A percentile compares a stretch with the other conserved stretches of the same genome.
phyloP scores from a whole-genome alignment of 2,113 vertebrate species.

The Narcine bancroftii region DNA sequence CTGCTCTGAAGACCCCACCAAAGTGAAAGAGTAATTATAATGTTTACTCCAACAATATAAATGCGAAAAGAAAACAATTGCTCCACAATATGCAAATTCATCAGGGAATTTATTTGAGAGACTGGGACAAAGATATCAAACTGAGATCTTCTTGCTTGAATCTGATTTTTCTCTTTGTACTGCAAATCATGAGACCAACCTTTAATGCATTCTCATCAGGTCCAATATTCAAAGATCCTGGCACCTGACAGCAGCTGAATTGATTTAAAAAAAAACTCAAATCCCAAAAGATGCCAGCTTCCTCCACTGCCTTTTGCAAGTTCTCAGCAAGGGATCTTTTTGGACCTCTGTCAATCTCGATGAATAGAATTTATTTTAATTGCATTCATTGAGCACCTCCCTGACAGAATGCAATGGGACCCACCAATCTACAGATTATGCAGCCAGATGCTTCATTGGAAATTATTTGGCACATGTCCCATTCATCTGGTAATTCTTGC shows the following conservation, averaged over 20 bases:
- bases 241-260: not conserved
- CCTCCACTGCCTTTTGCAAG: not conserved
- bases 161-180: not conserved
- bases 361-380: conserved; percentile 22
- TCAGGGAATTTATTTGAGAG: not conserved
- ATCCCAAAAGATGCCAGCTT: not conserved
- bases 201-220: not conserved
- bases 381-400: not conserved
- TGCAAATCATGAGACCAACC: too few relatives aligned
- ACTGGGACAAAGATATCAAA: not conserved
- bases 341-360: not conserved
- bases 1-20: not conserved
- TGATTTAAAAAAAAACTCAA: not conserved
- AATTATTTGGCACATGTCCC: not conserved
- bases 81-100: not conserved
- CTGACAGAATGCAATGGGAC: not conserved
- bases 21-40: not conserved
- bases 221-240: not conserved
- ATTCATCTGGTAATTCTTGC: not conserved
- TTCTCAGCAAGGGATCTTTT: not conserved
- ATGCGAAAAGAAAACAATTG: not conserved
- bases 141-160: not conserved
- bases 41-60: not conserved
- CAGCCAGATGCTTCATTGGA: conserved; percentile 3
- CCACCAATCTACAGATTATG: not conserved